Base-by-base conservation (phyloP, 1,140 invertebrate species). In the honey bee (Apis mellifera) region DNA sequence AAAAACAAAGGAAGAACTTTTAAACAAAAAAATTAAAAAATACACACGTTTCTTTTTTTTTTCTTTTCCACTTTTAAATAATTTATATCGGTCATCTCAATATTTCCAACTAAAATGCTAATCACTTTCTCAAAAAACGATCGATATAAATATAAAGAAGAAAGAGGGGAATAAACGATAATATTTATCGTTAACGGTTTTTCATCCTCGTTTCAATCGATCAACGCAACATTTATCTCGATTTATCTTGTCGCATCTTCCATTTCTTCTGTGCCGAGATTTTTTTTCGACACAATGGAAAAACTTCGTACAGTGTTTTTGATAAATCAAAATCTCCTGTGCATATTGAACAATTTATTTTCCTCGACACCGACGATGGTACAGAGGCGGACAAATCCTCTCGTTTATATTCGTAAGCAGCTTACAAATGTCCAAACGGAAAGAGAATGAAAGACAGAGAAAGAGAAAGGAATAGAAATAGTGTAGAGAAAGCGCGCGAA, bases 361-460 rank as follows among this genome's bases (percentile, higher is more conserved):
- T 71, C 62, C 62, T 78, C 74, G 57, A 54, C 66, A 71, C 69
- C 68, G 68, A 57, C 59, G 68, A 65, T 78, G 57, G 75, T 65
- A 60, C 76, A 66, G 66, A 83, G 65, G 66, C 73, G 23, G 55
- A 68, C 74, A 82, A 82, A 82, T 82, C 80, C 80, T 62, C 65
- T 77, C 74, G 57, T 82, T 82, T 82, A 82, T 82, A 82, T 82
- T 59, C 80, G 73, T 82, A 82, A 82, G 80, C 74, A 82, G 80
- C 80, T 82, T 82, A 82, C 62, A 81, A 42, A 68, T 81, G 78
- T 81, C 60, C 78, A 52, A 74, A 60, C 80, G 55, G 23, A 70
- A 70, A 78, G 74, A 68, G 79, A 76, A 68, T 66, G 54, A 81
- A 74, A 66, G 72, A 55, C 52, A 54, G 26, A 19, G 15, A 54